Base-by-base conservation (phyloP, 2,797 vertebrate species). In the Zenarchopterus dispar region DNA sequence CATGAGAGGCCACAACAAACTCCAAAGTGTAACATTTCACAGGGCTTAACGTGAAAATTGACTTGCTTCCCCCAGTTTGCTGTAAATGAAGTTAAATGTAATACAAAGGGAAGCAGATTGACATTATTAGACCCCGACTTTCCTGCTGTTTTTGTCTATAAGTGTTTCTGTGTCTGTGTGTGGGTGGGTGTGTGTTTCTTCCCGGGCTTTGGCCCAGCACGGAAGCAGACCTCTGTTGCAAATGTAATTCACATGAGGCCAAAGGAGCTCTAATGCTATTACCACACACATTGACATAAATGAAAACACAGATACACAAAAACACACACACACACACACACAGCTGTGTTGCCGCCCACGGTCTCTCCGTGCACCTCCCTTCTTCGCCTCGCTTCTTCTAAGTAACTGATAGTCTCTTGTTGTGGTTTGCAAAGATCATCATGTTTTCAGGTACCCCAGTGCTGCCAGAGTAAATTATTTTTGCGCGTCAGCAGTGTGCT, bases 211-310 rank as follows among this genome's bases (percentile, higher is more conserved):
- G 62, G 78, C 81, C 84, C 85, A 85, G 56, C 81, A 88, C 85
- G 88, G 90, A 88, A 90, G 88, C 87, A 86, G 83, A 78, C 75
- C 77, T 81, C 82, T 83, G 80, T 77, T 85, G 69, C 78, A 90
- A 90, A 91, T 90, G 80, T 88, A 77, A 88, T 90, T 89, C 82
- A 86, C 77, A 87, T 78, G 81, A 86, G 88, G 71, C 86, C 81
- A 67, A 84, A 86, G 66, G 80, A 88, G 59, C 81, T 69, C 51
- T 90, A 89, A 92, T 82, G 79, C 76, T 82, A 85, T 92, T 91
- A 90, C 75, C 80, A 58, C 78, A 82, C 70, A 72, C 56, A 79
- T 33, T 57, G 19, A 62, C 63, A 62, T 49, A 58, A 54, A 58
- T 16, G 58, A 62, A 62, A 21, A 47, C 43, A 9, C 43, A 19